A percentile compares a stretch with the other conserved stretches of the same genome.
These are phyloP conservation scores for Anabacerthia variegaticeps DNA, from an alignment of 2,797 vertebrate species.

Conservation along the genomic window DNA sequence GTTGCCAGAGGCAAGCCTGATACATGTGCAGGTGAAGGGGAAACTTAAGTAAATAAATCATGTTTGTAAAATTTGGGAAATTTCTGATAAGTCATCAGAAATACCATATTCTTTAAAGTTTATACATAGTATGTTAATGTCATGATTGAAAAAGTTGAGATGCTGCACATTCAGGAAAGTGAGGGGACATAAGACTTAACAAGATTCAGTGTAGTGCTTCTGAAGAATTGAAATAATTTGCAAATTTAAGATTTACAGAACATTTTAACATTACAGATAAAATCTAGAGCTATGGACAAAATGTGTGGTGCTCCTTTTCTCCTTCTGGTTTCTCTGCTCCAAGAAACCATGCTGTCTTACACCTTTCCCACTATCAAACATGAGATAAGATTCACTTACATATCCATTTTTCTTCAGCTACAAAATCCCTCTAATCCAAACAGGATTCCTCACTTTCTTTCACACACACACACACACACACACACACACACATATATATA, in stretches of 20 bases:
- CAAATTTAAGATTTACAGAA: not conserved
- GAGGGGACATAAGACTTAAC: not conserved
- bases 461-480: no score
- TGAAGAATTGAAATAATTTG: not conserved
- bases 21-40: not conserved
- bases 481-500: no score
- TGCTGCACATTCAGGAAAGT: not conserved
- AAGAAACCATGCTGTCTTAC: not conserved
- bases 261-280: not conserved
- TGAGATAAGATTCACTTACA: not conserved
- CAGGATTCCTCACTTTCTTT: not conserved
- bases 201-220: not conserved
- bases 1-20: not conserved
- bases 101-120: not conserved
- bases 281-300: not conserved
- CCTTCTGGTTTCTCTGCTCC: not conserved
- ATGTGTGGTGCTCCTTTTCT: not conserved
- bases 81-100: not conserved
- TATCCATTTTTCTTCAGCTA: not conserved
- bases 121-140: not conserved
- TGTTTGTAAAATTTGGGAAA: not conserved
- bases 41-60: not conserved
- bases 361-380: not conserved
- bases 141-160: not conserved
- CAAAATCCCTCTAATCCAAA: not conserved